Conservation (phyloP, 2,888 invertebrate species). For the Platerodrilus igneus region DNA sequence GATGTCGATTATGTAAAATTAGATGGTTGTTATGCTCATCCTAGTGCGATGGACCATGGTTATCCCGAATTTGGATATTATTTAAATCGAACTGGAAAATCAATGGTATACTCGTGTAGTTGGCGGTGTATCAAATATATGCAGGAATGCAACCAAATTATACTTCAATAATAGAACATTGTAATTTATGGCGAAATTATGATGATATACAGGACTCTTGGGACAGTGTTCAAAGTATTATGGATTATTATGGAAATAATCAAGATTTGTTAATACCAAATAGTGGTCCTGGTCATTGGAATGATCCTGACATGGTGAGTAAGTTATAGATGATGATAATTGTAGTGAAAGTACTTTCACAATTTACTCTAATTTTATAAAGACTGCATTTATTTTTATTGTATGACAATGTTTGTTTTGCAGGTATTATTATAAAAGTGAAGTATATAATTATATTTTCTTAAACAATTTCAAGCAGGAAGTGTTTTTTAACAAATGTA, state of each 20-base stretch:
- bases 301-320: slow-evolving; percentile 93
- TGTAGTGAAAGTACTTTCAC: background rate
- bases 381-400: background rate
- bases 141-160: slow-evolving; percentile 86
- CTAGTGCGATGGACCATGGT: slow-evolving; percentile 82
- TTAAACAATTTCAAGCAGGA: no score
- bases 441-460: no score
- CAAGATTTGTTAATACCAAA: slow-evolving; percentile 85
- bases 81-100: slow-evolving; percentile 84
- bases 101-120: slow-evolving; percentile 95
- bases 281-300: slow-evolving; percentile 95
- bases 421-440: no score
- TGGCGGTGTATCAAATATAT: slow-evolving; percentile 97
- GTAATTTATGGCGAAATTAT: slow-evolving; percentile 94
- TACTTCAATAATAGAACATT: slow-evolving; percentile 76
- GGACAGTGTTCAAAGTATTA: slow-evolving; percentile 86
- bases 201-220: slow-evolving; percentile 95
- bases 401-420: background rate
- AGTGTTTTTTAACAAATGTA: no score
- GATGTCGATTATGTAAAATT: slow-evolving; percentile 95
- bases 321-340: no score
- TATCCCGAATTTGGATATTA: slow-evolving; percentile 90
- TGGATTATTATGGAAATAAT: slow-evolving; percentile 93
- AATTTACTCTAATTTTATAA: background rate
- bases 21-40: slow-evolving; percentile 93